Percentiles rank a stretch among this genome's conserved stretches.
Evolutionary conservation across 2,113 vertebrate genomes (phyloP).

Genomic region (Marmota flaviventris): DNA sequence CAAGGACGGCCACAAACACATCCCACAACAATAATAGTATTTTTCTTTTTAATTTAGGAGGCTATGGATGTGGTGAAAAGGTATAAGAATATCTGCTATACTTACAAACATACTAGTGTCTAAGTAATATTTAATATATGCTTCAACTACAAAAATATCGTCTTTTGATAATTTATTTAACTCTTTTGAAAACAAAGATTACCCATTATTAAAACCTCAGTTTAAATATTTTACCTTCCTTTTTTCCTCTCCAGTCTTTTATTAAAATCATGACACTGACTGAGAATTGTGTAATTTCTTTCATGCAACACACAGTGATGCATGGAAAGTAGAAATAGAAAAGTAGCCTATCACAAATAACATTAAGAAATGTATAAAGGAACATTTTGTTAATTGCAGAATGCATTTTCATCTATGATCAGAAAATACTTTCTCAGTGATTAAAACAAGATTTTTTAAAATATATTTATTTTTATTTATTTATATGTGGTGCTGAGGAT

Average conservation of each 20-base stretch:
- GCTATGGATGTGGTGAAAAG: background rate
- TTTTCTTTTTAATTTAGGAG: background rate
- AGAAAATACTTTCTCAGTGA: background rate
- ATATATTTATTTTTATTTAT: too few relatives aligned
- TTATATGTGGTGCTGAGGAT: too few relatives aligned
- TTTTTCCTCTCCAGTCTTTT: slow-evolving; percentile 16
- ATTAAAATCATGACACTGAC: slow-evolving; percentile 15
- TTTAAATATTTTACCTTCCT: background rate
- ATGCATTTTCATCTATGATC: slow-evolving; percentile 30
- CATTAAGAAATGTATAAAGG: slow-evolving; percentile 13
- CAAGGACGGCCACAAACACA: slow-evolving; percentile 23
- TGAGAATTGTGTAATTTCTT: background rate
- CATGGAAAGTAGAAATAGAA: slow-evolving; percentile 15
- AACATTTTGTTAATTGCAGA: slow-evolving; percentile 4
- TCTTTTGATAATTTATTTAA: slow-evolving; percentile 25
- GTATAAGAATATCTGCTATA: background rate
- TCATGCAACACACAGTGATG: background rate
- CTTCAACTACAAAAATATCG: background rate
- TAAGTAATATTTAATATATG: background rate
- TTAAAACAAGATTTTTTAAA: background rate
- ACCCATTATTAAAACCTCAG: background rate
- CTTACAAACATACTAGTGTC: background rate
- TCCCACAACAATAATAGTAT: background rate
- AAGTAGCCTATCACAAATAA: slow-evolving; percentile 39
- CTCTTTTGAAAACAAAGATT: slow-evolving; percentile 13